Percentiles rank a stretch among this genome's conserved stretches.
phyloP scores from a whole-genome alignment of 2,113 vertebrate species.

The Nycticebus coucang region DNA sequence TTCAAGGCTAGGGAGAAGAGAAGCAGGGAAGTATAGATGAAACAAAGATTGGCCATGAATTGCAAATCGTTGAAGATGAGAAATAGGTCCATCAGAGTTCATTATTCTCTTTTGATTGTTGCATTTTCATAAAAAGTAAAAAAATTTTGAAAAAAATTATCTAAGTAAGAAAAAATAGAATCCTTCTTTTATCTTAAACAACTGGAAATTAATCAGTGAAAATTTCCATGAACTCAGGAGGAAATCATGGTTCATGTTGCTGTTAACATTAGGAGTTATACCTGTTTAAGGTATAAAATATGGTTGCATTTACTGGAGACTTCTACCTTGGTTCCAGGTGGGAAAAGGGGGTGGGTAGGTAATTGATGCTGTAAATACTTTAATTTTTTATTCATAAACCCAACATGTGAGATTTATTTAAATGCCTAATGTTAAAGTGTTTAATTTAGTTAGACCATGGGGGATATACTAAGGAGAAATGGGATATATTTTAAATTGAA shows the following conservation, averaged over 20 bases:
- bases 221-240: not conserved
- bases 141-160: not conserved
- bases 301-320: not conserved
- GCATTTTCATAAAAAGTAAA: not conserved
- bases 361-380: not conserved
- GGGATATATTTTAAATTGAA: not conserved
- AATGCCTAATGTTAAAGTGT: not conserved
- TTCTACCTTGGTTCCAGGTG: not conserved
- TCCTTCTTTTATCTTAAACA: not conserved
- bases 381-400: not conserved
- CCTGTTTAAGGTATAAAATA: not conserved
- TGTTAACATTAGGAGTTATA: not conserved
- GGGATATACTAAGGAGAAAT: not conserved
- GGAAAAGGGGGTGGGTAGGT: not conserved
- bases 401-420: not conserved
- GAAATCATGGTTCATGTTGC: not conserved
- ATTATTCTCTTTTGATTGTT: slow-evolving; percentile 12
- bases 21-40: not conserved
- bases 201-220: not conserved
- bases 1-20: not conserved
- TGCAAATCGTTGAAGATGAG: not conserved
- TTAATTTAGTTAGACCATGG: not conserved
- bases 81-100: not conserved
- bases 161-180: not conserved
- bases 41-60: not conserved